phyloP scores from a whole-genome alignment of 2,113 vertebrate species.

The Alouatta palliata region DNA sequence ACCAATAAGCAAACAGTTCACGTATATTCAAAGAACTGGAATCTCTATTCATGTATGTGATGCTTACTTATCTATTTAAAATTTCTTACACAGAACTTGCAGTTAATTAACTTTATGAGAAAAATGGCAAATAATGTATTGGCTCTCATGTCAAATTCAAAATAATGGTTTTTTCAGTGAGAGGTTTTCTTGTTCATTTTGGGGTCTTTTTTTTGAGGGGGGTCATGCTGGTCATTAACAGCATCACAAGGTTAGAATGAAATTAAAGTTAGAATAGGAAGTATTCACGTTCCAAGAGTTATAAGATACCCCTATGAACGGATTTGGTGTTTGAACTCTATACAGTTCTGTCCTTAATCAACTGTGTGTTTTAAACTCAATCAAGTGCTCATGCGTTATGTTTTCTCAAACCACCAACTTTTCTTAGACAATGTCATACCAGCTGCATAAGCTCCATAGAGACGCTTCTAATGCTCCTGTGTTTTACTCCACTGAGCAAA shows the following conservation, averaged over 20 bases:
- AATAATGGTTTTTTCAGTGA: constrained; percentile 6
- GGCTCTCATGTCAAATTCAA: not conserved
- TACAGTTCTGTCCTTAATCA: not conserved
- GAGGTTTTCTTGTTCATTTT: not conserved
- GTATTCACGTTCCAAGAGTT: constrained; percentile 51
- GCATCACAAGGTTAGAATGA: not conserved
- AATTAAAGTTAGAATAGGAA: constrained; percentile 40
- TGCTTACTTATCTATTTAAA: constrained; percentile 16
- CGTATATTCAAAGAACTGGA: constrained; percentile 40
- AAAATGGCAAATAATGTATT: not conserved
- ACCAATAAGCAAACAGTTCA: constrained; percentile 30
- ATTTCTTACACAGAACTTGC: constrained; percentile 48
- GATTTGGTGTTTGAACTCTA: not conserved
- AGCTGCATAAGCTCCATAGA: not conserved
- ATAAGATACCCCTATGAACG: not conserved
- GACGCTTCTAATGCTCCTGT: not conserved
- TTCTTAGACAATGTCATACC: not conserved
- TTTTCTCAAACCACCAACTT: constrained; percentile 24
- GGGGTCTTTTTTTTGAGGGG: not conserved
- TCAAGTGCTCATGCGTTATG: not conserved
- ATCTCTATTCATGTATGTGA: not conserved
- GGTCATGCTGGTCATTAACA: not conserved
- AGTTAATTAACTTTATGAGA: constrained; percentile 39
- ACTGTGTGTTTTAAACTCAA: not conserved
- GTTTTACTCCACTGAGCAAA: constrained; percentile 3